Base-by-base conservation (phyloP, 2,797 vertebrate species). In the Microchirus variegatus region DNA sequence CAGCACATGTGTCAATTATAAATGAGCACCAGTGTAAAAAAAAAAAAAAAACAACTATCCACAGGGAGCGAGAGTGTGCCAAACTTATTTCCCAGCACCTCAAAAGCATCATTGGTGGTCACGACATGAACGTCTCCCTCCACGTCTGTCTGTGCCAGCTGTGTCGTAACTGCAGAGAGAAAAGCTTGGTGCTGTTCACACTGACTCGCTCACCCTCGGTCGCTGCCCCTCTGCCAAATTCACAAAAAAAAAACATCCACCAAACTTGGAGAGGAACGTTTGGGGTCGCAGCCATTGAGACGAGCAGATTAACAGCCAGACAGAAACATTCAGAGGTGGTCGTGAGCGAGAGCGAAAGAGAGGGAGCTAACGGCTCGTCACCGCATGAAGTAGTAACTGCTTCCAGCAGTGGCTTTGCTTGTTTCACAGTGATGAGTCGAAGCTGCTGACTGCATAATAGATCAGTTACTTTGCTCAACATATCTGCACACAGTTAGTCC, bases 291-390 rank as follows among this genome's bases (percentile, higher is more conserved):
- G 59, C 50, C 73, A 56, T 60, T 15, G 73, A 75, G 75, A 69
- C 53, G 10, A 61, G 17, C 8, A 54, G 85, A 85, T 87, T 85
- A 79, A 68, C 78, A 56, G 64, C 64, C 80, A 84, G 78, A 83
- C 83, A 78, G 83, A 84, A 80, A 68, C 57, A 81, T 79, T 64
- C 69, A 54, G 53, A 78, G 77, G 67, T 77, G 75, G 70, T 69
- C 63, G 44, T 36, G 53, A 53, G 76, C 65, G 59, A 59, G 58
- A 63, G 37, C 3, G 37, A 38, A 9, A 38, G 37, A 69, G 22
- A 22, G 22, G 5, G 22, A 22, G 31, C 31, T 31, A 82, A 71
- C 49, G 31, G 57, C 64, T 61, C 45, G 46, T 70, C 64, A 63
- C 53, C 63, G 9, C 73, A 67, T 50, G 26, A 31, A 73, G 57